Percentiles rank a stretch among this genome's conserved stretches.
Conservation (phyloP, 2,888 invertebrate genomes). For the Operophtera brumata region DNA sequence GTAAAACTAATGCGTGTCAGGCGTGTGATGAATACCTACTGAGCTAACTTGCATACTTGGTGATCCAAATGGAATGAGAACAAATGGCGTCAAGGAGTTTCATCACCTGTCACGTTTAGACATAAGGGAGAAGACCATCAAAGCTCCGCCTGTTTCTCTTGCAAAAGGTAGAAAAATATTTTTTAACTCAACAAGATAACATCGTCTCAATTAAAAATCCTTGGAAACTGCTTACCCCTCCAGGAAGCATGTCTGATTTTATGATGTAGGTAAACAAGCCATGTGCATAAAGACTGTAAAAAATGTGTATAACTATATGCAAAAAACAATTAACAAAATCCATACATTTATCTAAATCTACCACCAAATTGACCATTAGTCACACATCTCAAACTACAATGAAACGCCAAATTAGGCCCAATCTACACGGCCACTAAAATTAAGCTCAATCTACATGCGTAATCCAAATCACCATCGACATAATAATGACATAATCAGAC, state of each 20-base stretch:
- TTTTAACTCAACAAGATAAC: too few relatives aligned
- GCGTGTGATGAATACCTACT: neutral
- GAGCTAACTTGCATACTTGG: neutral
- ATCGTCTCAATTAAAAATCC: too few relatives aligned
- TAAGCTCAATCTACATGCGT: constrained; percentile 3
- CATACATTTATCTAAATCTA: neutral
- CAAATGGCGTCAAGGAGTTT: neutral
- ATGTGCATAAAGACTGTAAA: neutral
- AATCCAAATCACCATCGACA: constrained; percentile 12
- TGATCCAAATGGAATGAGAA: neutral
- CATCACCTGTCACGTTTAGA: neutral
- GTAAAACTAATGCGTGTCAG: neutral
- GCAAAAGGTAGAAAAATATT: too few relatives aligned
- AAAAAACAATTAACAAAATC: constrained; percentile 1
- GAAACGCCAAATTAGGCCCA: constrained; percentile 5
- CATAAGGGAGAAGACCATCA: neutral
- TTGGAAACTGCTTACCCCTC: too few relatives aligned
- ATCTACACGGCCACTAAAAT: constrained; percentile 6
- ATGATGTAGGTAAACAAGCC: too few relatives aligned
- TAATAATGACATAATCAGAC: constrained; percentile 31
- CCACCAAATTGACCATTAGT: neutral
- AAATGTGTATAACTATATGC: neutral
- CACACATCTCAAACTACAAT: neutral
- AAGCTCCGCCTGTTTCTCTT: too few relatives aligned
- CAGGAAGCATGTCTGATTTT: too few relatives aligned